Percentiles rank a stretch among this genome's conserved stretches.
Conservation (phyloP, 1,140 invertebrate species). For the Pomacea maculata region DNA sequence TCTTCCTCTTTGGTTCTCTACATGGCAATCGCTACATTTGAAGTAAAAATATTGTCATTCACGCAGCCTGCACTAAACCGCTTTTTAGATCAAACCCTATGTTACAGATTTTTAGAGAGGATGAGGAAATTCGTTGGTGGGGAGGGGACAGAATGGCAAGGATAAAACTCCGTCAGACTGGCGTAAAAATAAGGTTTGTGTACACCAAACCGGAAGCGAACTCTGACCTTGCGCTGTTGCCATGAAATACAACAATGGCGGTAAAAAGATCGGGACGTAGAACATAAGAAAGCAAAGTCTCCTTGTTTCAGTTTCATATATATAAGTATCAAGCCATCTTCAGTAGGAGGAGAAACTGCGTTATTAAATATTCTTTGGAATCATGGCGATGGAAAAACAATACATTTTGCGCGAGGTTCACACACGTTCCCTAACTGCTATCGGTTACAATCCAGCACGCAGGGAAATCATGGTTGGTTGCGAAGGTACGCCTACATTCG, state of each 20-base stretch:
- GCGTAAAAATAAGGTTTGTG: background rate
- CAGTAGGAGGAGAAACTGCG: conserved; percentile 2
- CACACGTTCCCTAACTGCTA: conserved; percentile 59
- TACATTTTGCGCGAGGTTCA: conserved; percentile 62
- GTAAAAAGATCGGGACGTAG: conserved; percentile 14
- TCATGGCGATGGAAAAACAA: conserved; percentile 65
- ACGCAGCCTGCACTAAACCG: too few relatives aligned
- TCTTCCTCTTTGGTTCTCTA: too few relatives aligned
- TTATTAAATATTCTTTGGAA: conserved; percentile 13
- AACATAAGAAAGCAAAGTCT: background rate
- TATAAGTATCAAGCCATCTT: background rate
- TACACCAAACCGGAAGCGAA: conserved; percentile 15
- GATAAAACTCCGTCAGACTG: too few relatives aligned
- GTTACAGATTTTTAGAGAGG: too few relatives aligned
- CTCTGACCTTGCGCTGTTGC: conserved; percentile 37
- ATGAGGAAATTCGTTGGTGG: too few relatives aligned
- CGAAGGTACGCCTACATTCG: conserved; percentile 51
- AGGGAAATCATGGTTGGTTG: conserved; percentile 64
- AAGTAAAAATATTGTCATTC: too few relatives aligned
- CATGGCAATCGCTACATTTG: too few relatives aligned
- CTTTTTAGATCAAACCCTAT: too few relatives aligned
- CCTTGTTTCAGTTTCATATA: background rate
- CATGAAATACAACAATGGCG: conserved; percentile 52
- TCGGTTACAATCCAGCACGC: conserved; percentile 61
- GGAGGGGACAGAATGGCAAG: too few relatives aligned